phyloP scores from a whole-genome alignment of 2,888 invertebrate genomes.

The Eledone cirrhosa region DNA sequence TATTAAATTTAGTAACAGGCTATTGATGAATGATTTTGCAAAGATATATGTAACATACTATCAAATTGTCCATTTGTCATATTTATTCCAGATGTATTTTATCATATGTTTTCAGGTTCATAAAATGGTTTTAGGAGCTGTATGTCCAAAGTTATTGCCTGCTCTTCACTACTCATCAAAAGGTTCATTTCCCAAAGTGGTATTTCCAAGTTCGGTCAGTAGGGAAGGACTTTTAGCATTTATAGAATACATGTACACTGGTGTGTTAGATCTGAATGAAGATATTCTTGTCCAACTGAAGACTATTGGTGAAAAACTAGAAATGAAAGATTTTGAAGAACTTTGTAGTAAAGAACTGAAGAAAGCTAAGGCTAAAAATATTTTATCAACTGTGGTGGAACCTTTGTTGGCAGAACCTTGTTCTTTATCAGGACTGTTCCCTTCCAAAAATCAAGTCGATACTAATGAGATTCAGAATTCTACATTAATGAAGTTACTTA shows the following conservation, averaged over 20 bases:
- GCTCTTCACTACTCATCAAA: background rate
- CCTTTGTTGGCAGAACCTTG: background rate
- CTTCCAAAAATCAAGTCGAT: background rate
- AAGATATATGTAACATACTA: too few relatives aligned
- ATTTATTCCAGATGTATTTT: too few relatives aligned
- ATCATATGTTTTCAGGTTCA: background rate
- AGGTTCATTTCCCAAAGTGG: background rate
- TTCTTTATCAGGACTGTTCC: constrained; percentile 14
- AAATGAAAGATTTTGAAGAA: constrained; percentile 25
- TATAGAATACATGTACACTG: constrained; percentile 21
- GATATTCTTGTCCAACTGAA: constrained; percentile 19
- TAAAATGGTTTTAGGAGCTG: constrained; percentile 21
- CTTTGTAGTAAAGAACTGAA: constrained; percentile 8
- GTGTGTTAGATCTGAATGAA: constrained; percentile 3
- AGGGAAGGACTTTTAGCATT: constrained; percentile 21
- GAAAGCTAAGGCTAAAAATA: background rate
- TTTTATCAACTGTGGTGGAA: background rate
- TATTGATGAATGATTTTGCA: too few relatives aligned
- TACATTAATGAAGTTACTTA: too few relatives aligned
- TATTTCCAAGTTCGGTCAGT: background rate
- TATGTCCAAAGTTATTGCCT: constrained; percentile 7
- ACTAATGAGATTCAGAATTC: too few relatives aligned
- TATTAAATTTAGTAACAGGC: too few relatives aligned
- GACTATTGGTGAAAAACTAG: background rate
- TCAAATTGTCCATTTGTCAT: too few relatives aligned